These are phyloP conservation scores for Coreoperca whiteheadi DNA, from an alignment of 2,113 vertebrate genomes.

Conservation along the genomic window DNA sequence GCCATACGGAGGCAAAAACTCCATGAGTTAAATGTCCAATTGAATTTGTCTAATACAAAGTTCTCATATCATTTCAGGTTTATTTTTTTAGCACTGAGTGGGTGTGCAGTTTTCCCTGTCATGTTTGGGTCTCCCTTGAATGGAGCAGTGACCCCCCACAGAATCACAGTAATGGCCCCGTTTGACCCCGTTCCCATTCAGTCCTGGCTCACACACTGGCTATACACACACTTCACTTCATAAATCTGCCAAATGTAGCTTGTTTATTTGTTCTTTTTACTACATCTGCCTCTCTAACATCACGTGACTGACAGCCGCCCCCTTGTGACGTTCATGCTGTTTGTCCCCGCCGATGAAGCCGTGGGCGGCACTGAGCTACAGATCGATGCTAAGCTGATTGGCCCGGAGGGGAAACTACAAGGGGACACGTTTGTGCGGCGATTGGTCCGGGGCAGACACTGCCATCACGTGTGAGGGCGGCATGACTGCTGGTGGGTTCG, in stretches of 20 bases:
- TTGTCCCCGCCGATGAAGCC: conserved; percentile 11
- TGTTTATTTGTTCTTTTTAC: neutral
- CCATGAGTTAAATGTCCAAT: too few relatives aligned
- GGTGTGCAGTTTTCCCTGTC: too few relatives aligned
- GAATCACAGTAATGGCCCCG: neutral
- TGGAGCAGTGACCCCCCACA: neutral
- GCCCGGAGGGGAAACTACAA: conserved; percentile 22
- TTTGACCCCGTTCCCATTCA: too few relatives aligned
- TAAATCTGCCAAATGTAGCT: too few relatives aligned
- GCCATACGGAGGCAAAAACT: too few relatives aligned
- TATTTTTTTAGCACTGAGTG: too few relatives aligned
- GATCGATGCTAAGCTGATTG: conserved; percentile 44
- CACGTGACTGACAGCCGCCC: conserved; percentile 25
- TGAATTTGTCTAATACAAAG: too few relatives aligned
- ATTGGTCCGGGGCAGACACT: conserved; percentile 20
- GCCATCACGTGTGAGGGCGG: conserved; percentile 17
- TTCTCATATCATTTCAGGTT: too few relatives aligned
- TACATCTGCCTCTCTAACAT: neutral
- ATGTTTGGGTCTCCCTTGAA: neutral
- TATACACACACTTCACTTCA: neutral
- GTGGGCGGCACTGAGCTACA: conserved; percentile 23
- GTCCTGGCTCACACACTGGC: neutral
- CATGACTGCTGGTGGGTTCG: conserved; percentile 20
- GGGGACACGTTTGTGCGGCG: conserved; percentile 26
- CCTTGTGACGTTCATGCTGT: neutral